A percentile compares a stretch with the other conserved stretches of the same genome.
Evolutionary conservation across 2,113 vertebrate species (phyloP).

Genomic region (Lathamus discolor): DNA sequence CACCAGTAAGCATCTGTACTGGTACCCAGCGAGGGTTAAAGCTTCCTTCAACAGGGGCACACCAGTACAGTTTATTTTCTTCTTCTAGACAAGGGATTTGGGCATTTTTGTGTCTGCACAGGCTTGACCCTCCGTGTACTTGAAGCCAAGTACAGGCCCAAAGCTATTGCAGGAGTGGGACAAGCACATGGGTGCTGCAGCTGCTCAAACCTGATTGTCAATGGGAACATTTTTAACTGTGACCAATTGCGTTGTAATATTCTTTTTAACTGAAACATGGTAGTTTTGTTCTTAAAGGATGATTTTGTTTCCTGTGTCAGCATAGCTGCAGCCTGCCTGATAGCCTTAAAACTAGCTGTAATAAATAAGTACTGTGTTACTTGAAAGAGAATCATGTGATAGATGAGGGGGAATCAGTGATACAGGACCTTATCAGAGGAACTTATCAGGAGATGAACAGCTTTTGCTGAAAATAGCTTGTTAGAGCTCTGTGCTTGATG

Average conservation of each 20-base stretch:
- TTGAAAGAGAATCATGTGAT: background rate
- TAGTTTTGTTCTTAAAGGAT: background rate
- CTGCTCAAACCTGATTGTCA: background rate
- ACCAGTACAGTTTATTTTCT: background rate
- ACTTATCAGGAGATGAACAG: background rate
- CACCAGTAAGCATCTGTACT: background rate
- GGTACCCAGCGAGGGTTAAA: accelerated
- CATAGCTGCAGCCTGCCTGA: background rate
- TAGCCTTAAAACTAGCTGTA: background rate
- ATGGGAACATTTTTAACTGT: background rate
- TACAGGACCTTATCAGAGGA: background rate
- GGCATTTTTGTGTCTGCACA: background rate
- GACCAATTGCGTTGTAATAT: background rate
- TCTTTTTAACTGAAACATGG: background rate
- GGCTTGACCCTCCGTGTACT: accelerated
- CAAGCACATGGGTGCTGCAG: accelerated
- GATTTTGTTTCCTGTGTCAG: background rate
- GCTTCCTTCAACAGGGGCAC: background rate
- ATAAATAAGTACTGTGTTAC: accelerated
- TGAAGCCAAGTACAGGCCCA: background rate
- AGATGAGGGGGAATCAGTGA: background rate
- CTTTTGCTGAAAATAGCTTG: background rate
- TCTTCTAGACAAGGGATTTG: background rate
- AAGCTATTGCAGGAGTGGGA: background rate
- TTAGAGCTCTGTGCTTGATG: background rate